phyloP scores from a whole-genome alignment of 2,888 invertebrate genomes.

The Acholoe squamosa region DNA sequence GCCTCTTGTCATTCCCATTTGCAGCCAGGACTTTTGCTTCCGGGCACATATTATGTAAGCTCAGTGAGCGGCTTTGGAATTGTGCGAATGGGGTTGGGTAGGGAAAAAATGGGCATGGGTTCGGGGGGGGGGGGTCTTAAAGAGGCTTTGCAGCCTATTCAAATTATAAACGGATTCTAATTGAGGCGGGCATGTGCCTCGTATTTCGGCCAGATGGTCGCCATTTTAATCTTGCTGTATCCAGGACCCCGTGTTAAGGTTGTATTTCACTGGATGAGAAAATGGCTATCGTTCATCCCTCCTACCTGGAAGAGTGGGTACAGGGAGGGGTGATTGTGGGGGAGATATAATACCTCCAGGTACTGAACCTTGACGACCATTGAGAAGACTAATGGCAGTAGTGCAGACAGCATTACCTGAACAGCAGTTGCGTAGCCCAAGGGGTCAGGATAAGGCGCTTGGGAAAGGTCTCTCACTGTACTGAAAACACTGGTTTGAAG shows the following conservation, averaged over 20 bases:
- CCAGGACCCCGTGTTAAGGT: background rate
- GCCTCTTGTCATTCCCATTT: conserved; percentile 1
- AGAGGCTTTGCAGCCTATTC: background rate
- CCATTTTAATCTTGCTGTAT: background rate
- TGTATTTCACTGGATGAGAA: background rate
- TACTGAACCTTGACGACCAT: background rate
- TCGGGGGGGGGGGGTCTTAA: background rate
- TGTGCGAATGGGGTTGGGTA: no score
- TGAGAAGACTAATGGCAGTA: background rate
- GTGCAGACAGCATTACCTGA: no score
- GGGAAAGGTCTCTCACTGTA: background rate
- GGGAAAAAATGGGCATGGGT: no score
- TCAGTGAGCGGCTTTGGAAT: no score
- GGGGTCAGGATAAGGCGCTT: conserved; percentile 1
- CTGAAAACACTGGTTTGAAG: background rate
- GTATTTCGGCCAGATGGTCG: conserved; percentile 8
- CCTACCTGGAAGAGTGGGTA: no score
- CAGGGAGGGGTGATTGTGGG: no score
- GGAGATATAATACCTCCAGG: background rate
- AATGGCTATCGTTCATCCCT: no score
- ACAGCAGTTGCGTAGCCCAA: background rate
- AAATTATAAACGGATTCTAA: background rate
- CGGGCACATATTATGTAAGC: conserved; percentile 18
- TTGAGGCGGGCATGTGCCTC: background rate
- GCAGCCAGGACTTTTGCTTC: background rate